Evolutionary conservation across 2,888 invertebrate species (phyloP), one percentile per base, ranked within the genome.

Genomic region (Gari tellinella): DNA sequence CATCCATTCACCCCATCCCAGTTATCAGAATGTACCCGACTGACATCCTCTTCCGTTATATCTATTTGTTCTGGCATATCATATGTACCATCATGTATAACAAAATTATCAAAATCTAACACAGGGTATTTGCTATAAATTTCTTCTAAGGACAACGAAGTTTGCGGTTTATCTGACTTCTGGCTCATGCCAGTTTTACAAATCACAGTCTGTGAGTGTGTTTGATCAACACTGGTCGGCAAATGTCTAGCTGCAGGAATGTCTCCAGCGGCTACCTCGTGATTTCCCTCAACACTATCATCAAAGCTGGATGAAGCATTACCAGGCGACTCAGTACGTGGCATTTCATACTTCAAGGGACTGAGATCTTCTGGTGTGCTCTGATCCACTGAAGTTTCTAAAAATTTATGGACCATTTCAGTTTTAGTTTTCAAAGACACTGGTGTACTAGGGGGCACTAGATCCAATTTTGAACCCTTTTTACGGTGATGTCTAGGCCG

Each of bases 61-160:
- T 63, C 70, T 37, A 62, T 45, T 26, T 63, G 65, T 61, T 94
- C 79, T 94, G 64, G 95, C 90, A 95, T 93, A 75, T 94, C 93
- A 79, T 92, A 93, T 53, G 88, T 86, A 61, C 90, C 89, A 86
- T 90, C 91, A 62, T 93, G 90, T 31, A 74, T 46, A 10, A 53
- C 63, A 86, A 95, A 93, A 88, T 93, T 91, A 86, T 94, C 93
- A 74, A 92, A 91, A 90, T 95, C 94, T 60, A 96, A 90, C 0
- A 95, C 95, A 52, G 95, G 95, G 85, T 96, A 93, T 86, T 94
- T 93, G 25, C 94, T 93, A 83, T 95, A 92, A 67, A 95, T 95
- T 68, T 89, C 87, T 43, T 88, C 85, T 26, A 89, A 82, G 56
- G 86, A 80, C 14, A 84, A 63, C 10, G 57, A 43, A 45, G 43